Base-by-base conservation (phyloP, 2,888 invertebrate species). In the Hypercompe scribonia region DNA sequence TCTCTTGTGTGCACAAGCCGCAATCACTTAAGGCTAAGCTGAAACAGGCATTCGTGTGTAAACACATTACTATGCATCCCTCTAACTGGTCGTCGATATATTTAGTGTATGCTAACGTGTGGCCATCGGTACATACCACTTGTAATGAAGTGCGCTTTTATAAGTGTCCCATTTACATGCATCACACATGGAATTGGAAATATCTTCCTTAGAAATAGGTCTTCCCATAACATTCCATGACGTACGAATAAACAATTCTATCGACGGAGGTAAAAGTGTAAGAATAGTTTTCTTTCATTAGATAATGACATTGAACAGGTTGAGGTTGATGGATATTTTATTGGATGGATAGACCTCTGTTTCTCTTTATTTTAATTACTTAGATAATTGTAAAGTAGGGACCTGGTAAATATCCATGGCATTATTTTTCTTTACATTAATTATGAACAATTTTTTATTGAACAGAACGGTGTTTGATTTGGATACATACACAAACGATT, bases 31-130 rank as follows among this genome's bases (percentile, higher is more conserved):
- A 74, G 77, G 64, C 71, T 69, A 63, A 76, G 78, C 84, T 81
- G 79, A 79, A 78, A 76, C 77, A 70, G 75, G 68, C 70, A 50
- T 72, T 72, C 73, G 36, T 39, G 68, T 72, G 72, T 75, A 80
- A 82, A 85, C 82, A 81, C 79, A 80, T 80, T 77, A 80, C 74
- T 79, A 84, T 84, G 79, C 79, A 84, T 79, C 82, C 72, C 78
- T 73, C 73, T 81, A 76, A 79, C 82, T 78, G 73, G 73, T 31
- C 65, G 71, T 71, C 81, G 78, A 84, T 85, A 84, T 84, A 82
- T 86, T 84, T 81, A 84, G 82, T 81, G 80, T 81, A 79, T 78
- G 82, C 81, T 79, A 81, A 85, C 84, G 75, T 46, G 74, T 31
- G 75, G 68, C 63, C 68, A 69, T n/a, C 39, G 63, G n/a, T 31